Evolutionary conservation across 2,797 vertebrate genomes (phyloP), one percentile per base, ranked within the genome.

Genomic region (Champsocephalus esox): DNA sequence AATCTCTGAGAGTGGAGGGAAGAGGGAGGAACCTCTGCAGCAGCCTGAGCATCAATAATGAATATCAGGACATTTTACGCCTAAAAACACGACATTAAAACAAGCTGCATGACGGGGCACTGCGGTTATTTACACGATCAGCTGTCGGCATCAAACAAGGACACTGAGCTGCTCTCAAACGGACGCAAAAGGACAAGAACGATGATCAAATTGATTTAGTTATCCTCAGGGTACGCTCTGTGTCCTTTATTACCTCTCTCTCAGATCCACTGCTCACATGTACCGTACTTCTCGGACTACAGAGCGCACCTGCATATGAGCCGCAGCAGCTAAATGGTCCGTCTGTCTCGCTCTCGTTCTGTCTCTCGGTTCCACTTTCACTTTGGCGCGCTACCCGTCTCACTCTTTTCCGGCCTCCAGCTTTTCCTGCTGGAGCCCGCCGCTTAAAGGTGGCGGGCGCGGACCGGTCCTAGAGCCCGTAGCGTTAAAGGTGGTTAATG

Each of bases 31-130:
- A 28, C 1, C 28, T 28, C 34, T 17, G 66, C 74, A 13, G 59
- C 52, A 52, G 66, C 9, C 5, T 9, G 5, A 55, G 56, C 62
- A 71, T 79, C 57, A 72, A 57, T 80, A 58, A 75, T 77, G 43
- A 55, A 66, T 34, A 50, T 67, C 77, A 69, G 73, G 57, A 66
- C 17, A 38, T 55, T 56, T 16, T 9, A 41, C 52, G 38, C 75
- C 78, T 49, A 55, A 50, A 34, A 73, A 49, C 21, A 8, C 12
- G 19, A 12, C 44, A 2, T 38, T 10, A 44, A 41, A 32, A n/a
- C 55, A 56, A 64, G 64, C 41, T 19, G 61, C 24, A 19, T 51
- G 45, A 17, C 52, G 14, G 24, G 38, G 57, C 19, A 0, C 17
- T 45, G 57, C 34, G 12, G 49, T 70, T 13, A 67, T 64, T 60